phyloP scores from a whole-genome alignment of 2,797 vertebrate species.

The Alauda arvensis region DNA sequence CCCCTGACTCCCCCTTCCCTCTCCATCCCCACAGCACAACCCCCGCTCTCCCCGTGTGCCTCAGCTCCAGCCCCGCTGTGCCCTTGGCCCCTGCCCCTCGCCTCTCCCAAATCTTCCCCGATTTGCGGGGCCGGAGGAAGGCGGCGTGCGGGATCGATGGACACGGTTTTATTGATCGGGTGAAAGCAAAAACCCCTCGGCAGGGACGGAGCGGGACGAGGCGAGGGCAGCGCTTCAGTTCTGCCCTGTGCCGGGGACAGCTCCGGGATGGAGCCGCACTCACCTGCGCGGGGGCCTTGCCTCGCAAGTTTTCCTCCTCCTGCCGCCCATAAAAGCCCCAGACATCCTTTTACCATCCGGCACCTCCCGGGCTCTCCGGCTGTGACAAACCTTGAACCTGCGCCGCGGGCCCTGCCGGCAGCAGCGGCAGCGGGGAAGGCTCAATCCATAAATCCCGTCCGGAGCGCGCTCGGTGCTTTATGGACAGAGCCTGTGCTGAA shows the following conservation, averaged over 20 bases:
- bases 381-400: conserved; percentile 66
- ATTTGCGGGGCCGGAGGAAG: background rate
- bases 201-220: conserved; percentile 5
- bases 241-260: background rate
- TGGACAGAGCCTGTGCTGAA: background rate
- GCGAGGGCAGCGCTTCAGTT: background rate
- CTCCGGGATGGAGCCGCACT: background rate
- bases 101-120: background rate
- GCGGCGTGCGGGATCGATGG: conserved; percentile 31
- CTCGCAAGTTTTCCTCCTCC: background rate
- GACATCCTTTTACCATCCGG: conserved; percentile 41
- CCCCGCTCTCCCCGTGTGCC: accelerated
- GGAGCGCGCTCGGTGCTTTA: conserved; percentile 25
- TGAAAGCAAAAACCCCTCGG: background rate
- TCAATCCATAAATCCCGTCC: conserved; percentile 61
- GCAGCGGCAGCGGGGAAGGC: conserved; percentile 18
- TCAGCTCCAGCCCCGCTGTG: background rate
- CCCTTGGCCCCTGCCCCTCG: background rate
- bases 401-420: background rate
- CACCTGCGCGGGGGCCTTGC: background rate
- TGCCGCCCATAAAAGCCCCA: background rate
- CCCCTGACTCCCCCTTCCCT: too few species aligned
- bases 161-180: conserved; percentile 45
- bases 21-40: accelerated
- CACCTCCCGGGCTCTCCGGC: conserved; percentile 15